A percentile compares a stretch with the other conserved stretches of the same genome.
Conservation (phyloP, 2,113 vertebrate species). For the Megaceryle maxima region DNA sequence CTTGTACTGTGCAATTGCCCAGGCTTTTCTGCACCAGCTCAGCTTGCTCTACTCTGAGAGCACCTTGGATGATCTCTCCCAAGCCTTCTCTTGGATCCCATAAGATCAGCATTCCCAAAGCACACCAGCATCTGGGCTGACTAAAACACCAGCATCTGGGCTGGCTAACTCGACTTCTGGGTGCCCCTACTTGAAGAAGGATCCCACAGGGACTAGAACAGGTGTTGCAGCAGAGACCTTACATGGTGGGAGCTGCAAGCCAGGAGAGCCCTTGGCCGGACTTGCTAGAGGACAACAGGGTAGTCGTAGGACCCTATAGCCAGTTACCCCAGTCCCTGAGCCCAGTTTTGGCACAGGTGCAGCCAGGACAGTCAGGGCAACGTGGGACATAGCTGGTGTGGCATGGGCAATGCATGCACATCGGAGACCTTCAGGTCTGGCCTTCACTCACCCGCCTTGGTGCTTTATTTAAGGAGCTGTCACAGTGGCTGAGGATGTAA, state of each 20-base stretch:
- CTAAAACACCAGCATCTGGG: neutral
- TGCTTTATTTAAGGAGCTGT: neutral
- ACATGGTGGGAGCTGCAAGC: neutral
- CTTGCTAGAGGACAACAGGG: neutral
- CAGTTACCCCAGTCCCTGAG: neutral
- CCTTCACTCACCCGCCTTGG: neutral
- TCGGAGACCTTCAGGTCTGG: neutral
- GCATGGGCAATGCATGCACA: rapidly evolving
- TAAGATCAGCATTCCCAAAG: neutral
- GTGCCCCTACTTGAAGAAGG: neutral
- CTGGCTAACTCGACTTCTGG: neutral
- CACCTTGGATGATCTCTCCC: neutral
- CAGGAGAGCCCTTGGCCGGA: neutral
- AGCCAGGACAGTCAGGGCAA: neutral
- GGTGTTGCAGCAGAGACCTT: neutral
- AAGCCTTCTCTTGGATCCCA: neutral
- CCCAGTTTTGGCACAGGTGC: neutral
- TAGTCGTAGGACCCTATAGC: rapidly evolving
- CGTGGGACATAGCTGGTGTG: neutral
- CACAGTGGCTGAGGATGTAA: neutral
- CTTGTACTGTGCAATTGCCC: neutral
- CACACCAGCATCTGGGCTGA: neutral
- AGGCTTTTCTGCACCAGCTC: neutral
- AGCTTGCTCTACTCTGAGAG: neutral
- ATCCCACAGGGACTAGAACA: neutral